Conservation (phyloP, 2,888 invertebrate species). For the Malachius bipustulatus region DNA sequence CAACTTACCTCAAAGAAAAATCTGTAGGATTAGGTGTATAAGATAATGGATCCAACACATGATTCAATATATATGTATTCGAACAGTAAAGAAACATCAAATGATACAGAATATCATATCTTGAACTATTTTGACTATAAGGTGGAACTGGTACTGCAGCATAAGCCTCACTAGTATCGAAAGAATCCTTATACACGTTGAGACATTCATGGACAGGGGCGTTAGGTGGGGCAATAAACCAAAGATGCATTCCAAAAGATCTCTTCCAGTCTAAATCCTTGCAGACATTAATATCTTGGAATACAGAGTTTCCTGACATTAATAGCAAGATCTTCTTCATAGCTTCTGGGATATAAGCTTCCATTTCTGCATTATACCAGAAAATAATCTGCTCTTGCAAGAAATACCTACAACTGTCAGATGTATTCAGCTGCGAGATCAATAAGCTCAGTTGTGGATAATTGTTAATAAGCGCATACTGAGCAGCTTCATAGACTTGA, state of each 20-base stretch:
- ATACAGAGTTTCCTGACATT: slow-evolving; percentile 46
- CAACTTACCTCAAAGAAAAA: slow-evolving; percentile 61
- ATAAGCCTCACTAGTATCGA: slow-evolving; percentile 1
- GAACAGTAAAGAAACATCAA: slow-evolving; percentile 65
- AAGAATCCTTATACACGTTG: background rate
- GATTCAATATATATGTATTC: slow-evolving; percentile 50
- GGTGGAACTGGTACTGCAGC: slow-evolving; percentile 26
- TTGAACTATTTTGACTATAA: slow-evolving; percentile 29
- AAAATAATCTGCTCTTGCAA: slow-evolving; percentile 59
- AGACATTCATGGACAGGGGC: slow-evolving; percentile 62
- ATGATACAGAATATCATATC: slow-evolving; percentile 68
- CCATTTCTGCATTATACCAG: slow-evolving; percentile 66
- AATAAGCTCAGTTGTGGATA: slow-evolving; percentile 52
- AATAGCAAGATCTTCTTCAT: slow-evolving; percentile 58
- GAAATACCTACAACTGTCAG: slow-evolving; percentile 48
- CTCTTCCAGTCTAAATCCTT: slow-evolving; percentile 69
- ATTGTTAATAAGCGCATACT: slow-evolving; percentile 41
- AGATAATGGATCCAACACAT: slow-evolving; percentile 58
- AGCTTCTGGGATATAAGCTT: slow-evolving; percentile 47
- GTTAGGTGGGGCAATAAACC: slow-evolving; percentile 48
- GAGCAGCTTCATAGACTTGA: slow-evolving; percentile 45
- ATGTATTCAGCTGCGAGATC: slow-evolving; percentile 51
- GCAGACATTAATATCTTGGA: slow-evolving; percentile 51
- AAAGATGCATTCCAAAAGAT: slow-evolving; percentile 66
- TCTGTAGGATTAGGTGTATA: slow-evolving; percentile 73